Percentiles rank a stretch among this genome's conserved stretches.
phyloP scores from a whole-genome alignment of 2,113 vertebrate genomes.

The Protobothrops mucrosquamatus region DNA sequence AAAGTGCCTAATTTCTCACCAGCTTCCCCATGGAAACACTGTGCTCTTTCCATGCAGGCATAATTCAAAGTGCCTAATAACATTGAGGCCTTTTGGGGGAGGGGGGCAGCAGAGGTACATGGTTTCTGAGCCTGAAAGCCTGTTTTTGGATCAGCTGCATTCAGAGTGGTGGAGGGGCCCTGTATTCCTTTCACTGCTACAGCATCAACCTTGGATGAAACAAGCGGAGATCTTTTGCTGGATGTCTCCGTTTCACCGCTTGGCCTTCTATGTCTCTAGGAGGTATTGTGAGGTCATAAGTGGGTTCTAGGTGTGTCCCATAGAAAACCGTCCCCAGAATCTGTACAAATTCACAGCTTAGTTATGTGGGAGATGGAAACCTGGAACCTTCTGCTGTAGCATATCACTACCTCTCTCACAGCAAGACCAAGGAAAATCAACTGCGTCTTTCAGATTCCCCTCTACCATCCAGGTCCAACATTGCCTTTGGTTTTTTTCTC shows the following conservation, averaged over 20 bases:
- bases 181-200: background rate
- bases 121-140: background rate
- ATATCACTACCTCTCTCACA: background rate
- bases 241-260: background rate
- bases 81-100: background rate
- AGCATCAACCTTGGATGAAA: background rate
- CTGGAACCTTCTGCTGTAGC: background rate
- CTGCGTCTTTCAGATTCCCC: background rate
- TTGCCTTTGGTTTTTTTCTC: background rate
- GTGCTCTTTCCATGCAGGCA: background rate
- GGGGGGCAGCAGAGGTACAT: too few relatives aligned
- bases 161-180: background rate
- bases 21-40: background rate
- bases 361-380: background rate
- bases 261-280: background rate
- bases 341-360: background rate
- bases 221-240: background rate
- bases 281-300: constrained; percentile 5
- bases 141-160: background rate
- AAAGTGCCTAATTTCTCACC: background rate
- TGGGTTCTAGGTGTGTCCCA: background rate
- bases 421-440: background rate
- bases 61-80: background rate
- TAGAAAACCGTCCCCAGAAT: background rate
- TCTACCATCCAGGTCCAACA: background rate